Conservation (phyloP, 2,113 vertebrate species). For the Melanotaenia duboulayi region DNA sequence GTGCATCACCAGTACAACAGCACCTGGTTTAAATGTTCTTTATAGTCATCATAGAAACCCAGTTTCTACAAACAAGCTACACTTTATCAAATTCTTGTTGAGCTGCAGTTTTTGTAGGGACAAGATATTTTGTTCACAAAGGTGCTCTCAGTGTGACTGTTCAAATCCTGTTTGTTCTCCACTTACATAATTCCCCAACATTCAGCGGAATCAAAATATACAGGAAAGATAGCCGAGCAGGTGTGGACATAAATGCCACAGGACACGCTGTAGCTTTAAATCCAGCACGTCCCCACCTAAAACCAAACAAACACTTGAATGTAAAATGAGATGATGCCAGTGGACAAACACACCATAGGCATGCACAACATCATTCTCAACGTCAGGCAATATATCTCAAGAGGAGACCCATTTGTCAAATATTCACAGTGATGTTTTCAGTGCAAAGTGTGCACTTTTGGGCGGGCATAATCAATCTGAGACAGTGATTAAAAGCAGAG, state of each 20-base stretch:
- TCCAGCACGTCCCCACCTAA: conserved; percentile 12
- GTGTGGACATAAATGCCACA: conserved; percentile 31
- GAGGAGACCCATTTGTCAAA: conserved; percentile 76
- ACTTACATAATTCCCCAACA: conserved; percentile 23
- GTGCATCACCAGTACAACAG: conserved; percentile 37
- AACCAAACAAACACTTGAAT: conserved; percentile 8
- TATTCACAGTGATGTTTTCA: conserved; percentile 70
- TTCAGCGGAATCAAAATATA: conserved; percentile 17
- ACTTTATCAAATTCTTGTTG: conserved; percentile 47
- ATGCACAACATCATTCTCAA: conserved; percentile 42
- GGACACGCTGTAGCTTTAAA: conserved; percentile 22
- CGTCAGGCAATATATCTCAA: conserved; percentile 58
- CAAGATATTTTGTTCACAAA: conserved; percentile 16
- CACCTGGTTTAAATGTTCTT: conserved; percentile 52
- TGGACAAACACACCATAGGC: conserved; percentile 14
- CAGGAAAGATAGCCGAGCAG: conserved; percentile 1
- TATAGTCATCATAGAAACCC: conserved; percentile 34
- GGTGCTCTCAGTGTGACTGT: not conserved
- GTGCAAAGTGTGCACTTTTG: conserved; percentile 74
- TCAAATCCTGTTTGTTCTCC: conserved; percentile 1
- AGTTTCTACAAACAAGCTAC: conserved; percentile 30
- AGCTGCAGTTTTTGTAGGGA: conserved; percentile 24
- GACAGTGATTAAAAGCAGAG: conserved; percentile 74
- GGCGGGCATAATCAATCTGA: conserved; percentile 70
- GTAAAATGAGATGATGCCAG: conserved; percentile 31